Base-by-base conservation (phyloP, 2,888 invertebrate species). In the Mythimna ferrago region DNA sequence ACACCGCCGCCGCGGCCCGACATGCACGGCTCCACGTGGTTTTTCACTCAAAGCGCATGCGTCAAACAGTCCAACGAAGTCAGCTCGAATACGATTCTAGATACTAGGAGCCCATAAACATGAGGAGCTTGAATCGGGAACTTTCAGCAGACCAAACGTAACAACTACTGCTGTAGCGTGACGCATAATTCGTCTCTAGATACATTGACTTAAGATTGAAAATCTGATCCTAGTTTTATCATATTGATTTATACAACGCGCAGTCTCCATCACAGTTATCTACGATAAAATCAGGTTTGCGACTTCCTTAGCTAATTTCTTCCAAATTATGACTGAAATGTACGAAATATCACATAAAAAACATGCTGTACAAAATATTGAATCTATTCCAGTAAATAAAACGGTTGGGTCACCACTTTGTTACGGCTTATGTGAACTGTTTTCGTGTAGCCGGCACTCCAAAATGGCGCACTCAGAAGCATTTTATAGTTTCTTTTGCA, bases 241-340 rank as follows among this genome's bases (percentile, higher is more conserved):
- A 26, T 26, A 26, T 26, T 26, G 62, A 58, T 78, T 73, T 63
- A 32, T 48, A 4, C n/a, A 32, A 54, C 38, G 21, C 41, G 79
- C 71, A 64, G 56, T 32, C 53, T 41, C 21, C 21, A 19, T 48
- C 32, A 16, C 2, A 41, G 38, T 35, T 26, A 21, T 14, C 4
- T 26, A 10, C 10, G 10, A 44, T 41, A 14, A 58, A 44, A 62
- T 68, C 1, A 10, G 41, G 5, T 35, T 21, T 35, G 2, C 14
- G 35, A 19, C 48, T 21, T 58, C 57, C 54, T 51, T 35, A 19
- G 53, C 26, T 2, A 0, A 62, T 66, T 58, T 77, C 38, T 65
- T 32, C 32, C 48, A 5, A 58, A 66, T 66, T 38, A 66, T 80
- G 78, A 76, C 54, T 51, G n/a, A 71, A 71, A 77, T 32, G 0